Percentiles rank a stretch among this genome's conserved stretches.
These are phyloP conservation scores for Gadopsis marmoratus DNA, from an alignment of 2,797 vertebrate genomes.

Conservation along the genomic window DNA sequence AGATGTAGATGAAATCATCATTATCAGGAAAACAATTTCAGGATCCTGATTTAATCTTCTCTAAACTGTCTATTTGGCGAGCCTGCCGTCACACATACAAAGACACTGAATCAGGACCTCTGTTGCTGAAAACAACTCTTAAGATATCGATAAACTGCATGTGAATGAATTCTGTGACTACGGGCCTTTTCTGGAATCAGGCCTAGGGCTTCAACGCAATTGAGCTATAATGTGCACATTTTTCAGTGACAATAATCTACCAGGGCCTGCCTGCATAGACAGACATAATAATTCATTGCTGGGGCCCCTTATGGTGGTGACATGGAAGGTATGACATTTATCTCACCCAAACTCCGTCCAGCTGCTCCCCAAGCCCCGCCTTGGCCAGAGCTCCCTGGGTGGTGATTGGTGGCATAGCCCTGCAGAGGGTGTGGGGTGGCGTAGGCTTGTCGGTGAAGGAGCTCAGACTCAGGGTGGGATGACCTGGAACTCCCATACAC, in stretches of 20 bases:
- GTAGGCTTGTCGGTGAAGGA: conserved; percentile 95
- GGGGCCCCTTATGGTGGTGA: conserved; percentile 70
- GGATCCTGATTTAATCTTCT: conserved; percentile 2
- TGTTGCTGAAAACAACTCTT: conserved; percentile 12
- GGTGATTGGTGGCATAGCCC: conserved; percentile 97
- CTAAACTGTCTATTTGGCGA: background rate
- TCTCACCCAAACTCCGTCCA: conserved; percentile 89
- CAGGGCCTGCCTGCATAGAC: conserved; percentile 41
- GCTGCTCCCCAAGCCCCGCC: conserved; percentile 89
- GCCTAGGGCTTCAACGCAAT: conserved; percentile 28
- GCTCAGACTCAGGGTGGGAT: conserved; percentile 95
- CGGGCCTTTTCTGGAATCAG: background rate
- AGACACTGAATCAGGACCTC: background rate
- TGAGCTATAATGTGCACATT: conserved; percentile 57
- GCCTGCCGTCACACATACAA: background rate
- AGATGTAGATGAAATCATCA: background rate
- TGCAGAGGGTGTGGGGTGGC: conserved; percentile 96
- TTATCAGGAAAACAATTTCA: background rate
- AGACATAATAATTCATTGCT: conserved; percentile 69
- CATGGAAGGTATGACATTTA: conserved; percentile 83
- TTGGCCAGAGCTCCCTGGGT: conserved; percentile 92
- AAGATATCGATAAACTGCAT: background rate
- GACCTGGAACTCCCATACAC: conserved; percentile 95
- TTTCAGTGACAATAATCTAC: conserved; percentile 62
- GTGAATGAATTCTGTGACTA: conserved; percentile 11